phyloP scores from a whole-genome alignment of 2,888 invertebrate genomes.

The Cosmia pyralina region DNA sequence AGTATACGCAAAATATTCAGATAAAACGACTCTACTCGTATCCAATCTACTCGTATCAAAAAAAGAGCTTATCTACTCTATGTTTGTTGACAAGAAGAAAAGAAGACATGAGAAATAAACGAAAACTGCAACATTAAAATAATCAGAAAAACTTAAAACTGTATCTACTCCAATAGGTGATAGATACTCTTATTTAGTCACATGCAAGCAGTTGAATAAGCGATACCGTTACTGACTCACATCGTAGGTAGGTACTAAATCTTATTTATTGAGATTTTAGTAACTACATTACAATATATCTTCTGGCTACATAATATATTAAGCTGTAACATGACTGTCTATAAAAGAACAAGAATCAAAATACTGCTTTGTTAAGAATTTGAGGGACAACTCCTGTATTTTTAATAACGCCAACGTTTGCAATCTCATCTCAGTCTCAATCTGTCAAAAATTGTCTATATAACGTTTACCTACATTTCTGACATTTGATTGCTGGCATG shows the following conservation, averaged over 20 bases:
- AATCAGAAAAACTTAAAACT: neutral
- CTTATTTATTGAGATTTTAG: neutral
- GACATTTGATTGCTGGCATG: too few relatives aligned
- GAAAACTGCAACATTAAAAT: neutral
- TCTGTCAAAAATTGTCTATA: too few relatives aligned
- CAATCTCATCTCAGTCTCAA: too few relatives aligned
- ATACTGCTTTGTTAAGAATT: neutral
- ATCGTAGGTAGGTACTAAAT: neutral
- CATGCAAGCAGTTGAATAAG: neutral
- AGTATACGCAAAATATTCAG: too few relatives aligned
- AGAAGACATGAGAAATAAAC: neutral
- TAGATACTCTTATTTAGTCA: neutral
- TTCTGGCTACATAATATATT: neutral
- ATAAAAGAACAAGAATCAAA: neutral
- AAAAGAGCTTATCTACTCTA: too few relatives aligned
- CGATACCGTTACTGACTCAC: neutral
- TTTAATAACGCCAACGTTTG: too few relatives aligned
- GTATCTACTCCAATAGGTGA: neutral
- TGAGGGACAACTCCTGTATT: too few relatives aligned
- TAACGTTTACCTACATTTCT: too few relatives aligned
- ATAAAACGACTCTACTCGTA: too few relatives aligned
- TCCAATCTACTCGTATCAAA: too few relatives aligned
- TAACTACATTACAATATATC: neutral
- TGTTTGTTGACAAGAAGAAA: neutral
- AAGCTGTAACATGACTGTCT: neutral